These are phyloP conservation scores for Tetramorium parvispinum DNA, from an alignment of 1,140 invertebrate genomes.

Conservation along the genomic window DNA sequence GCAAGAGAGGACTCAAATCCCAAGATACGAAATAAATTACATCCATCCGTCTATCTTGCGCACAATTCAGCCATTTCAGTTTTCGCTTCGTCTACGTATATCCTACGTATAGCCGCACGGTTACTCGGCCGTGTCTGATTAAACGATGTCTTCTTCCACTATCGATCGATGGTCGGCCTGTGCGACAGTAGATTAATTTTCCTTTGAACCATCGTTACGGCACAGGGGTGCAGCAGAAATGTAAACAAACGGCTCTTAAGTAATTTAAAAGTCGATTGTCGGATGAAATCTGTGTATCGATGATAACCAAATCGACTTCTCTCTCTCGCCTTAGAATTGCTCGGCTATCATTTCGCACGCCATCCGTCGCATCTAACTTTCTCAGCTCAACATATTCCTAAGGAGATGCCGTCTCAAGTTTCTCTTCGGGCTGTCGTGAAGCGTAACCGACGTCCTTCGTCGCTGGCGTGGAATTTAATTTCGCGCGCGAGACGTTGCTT, in stretches of 20 bases:
- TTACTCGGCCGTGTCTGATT: slow-evolving; percentile 26
- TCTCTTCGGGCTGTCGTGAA: slow-evolving; percentile 20
- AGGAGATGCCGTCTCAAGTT: slow-evolving; percentile 33
- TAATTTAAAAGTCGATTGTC: slow-evolving; percentile 18
- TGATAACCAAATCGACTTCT: neutral
- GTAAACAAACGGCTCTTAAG: slow-evolving; percentile 34
- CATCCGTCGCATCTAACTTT: slow-evolving; percentile 26
- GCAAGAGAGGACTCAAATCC: neutral
- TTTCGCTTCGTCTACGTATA: neutral
- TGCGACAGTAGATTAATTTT: slow-evolving; percentile 44
- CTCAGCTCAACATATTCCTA: slow-evolving; percentile 34
- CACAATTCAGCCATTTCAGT: neutral
- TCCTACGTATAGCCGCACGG: neutral
- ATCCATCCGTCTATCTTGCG: neutral
- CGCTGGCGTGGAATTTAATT: slow-evolving; percentile 55
- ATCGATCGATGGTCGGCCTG: slow-evolving; percentile 30
- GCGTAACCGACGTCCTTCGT: slow-evolving; percentile 37
- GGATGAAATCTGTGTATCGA: slow-evolving; percentile 10
- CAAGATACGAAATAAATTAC: slow-evolving; percentile 16
- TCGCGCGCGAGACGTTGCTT: slow-evolving; percentile 33
- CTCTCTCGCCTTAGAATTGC: neutral
- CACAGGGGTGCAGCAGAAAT: neutral
- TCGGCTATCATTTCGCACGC: neutral
- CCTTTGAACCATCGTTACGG: slow-evolving; percentile 14
- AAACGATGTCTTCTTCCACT: slow-evolving; percentile 52